A percentile compares a stretch with the other conserved stretches of the same genome.
Evolutionary conservation across 2,888 invertebrate species (phyloP).

Genomic region (Nephrocerus scutellatus): DNA sequence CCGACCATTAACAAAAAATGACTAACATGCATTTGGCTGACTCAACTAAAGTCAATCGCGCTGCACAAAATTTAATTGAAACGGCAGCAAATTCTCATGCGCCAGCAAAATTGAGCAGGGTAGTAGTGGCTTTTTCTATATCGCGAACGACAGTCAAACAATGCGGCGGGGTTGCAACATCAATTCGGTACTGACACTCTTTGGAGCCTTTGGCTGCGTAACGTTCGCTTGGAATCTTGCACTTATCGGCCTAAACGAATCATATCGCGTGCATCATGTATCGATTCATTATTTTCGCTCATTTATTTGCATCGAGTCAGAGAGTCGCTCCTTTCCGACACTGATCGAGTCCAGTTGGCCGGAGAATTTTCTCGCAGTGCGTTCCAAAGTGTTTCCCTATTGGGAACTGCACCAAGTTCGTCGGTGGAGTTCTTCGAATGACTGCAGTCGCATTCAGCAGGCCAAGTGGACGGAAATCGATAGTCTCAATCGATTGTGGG

Average conservation of each 20-base stretch:
- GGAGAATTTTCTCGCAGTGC: conserved; percentile 31
- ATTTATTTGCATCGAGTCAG: conserved; percentile 35
- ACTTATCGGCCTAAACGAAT: conserved; percentile 34
- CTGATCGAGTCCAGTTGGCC: conserved; percentile 41
- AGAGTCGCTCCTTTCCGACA: conserved; percentile 31
- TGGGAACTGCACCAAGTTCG: conserved; percentile 27
- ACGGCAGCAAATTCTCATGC: no score
- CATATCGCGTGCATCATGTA: conserved; percentile 37
- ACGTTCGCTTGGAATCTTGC: conserved; percentile 36
- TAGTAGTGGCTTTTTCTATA: no score
- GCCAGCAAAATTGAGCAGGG: no score
- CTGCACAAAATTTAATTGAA: no score
- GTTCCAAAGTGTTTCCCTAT: conserved; percentile 28
- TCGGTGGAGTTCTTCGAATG: no score
- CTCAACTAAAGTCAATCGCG: no score
- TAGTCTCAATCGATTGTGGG: conserved; percentile 38
- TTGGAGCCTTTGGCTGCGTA: no score
- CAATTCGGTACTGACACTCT: no score
- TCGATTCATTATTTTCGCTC: conserved; percentile 38
- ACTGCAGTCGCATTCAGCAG: conserved; percentile 37
- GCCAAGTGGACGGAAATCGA: conserved; percentile 41
- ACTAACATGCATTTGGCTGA: no score
- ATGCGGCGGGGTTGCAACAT: no score
- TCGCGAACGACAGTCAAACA: no score
- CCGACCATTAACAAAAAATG: no score